Conservation (phyloP, 2,888 invertebrate genomes). For the Odontothrips loti region DNA sequence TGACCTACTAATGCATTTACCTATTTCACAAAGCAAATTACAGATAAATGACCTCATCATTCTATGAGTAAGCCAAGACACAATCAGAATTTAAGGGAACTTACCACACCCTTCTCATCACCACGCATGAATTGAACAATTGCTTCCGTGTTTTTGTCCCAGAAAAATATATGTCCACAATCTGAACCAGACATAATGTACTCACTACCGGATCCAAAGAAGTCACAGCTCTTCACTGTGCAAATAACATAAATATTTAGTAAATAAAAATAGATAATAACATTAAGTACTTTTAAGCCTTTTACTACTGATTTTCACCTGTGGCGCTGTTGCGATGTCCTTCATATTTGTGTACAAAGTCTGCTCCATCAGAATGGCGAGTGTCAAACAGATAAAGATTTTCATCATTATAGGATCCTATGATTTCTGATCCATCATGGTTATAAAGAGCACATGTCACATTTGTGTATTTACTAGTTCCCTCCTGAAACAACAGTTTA, state of each 20-base stretch:
- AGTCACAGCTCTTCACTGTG: conserved; percentile 84
- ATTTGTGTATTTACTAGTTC: conserved; percentile 52
- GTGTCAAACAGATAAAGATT: conserved; percentile 85
- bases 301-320: conserved; percentile 41
- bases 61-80: conserved; percentile 32
- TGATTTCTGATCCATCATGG: conserved; percentile 81
- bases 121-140: conserved; percentile 86
- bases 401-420: conserved; percentile 92
- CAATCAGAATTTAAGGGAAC: conserved; percentile 42
- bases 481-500: conserved; percentile 42
- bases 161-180: conserved; percentile 79
- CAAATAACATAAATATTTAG: conserved; percentile 22
- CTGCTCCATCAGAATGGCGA: conserved; percentile 49
- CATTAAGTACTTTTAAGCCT: neutral
- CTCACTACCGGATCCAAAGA: conserved; percentile 87
- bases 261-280: conserved; percentile 16
- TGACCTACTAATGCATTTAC: conserved; percentile 91
- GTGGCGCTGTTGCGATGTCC: conserved; percentile 71
- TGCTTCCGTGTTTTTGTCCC: conserved; percentile 83
- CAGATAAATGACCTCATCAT: neutral
- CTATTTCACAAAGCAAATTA: conserved; percentile 48
- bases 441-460: conserved; percentile 89
- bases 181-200: conserved; percentile 91
- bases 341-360: conserved; percentile 54
- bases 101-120: conserved; percentile 78